phyloP scores from a whole-genome alignment of 2,797 vertebrate species.

The Labeo calbasu region DNA sequence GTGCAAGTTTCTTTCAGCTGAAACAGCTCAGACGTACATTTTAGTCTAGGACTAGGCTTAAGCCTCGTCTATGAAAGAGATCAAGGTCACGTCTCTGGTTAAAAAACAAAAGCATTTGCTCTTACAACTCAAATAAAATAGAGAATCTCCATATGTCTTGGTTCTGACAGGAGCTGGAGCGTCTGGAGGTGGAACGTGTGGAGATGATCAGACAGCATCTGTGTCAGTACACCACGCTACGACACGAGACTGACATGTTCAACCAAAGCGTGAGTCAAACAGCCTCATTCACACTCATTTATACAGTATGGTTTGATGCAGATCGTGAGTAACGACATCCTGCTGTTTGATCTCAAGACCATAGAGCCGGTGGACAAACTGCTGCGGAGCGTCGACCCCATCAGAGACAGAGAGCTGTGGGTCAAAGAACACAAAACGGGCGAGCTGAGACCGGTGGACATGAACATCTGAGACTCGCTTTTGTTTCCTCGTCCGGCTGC shows the following conservation, averaged over 20 bases:
- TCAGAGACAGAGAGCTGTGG: constrained; percentile 94
- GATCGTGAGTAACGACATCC: not conserved
- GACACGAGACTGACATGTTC: constrained; percentile 99
- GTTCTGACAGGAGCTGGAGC: constrained; percentile 88
- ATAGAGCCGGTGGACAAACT: constrained; percentile 97
- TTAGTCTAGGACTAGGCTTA: no score
- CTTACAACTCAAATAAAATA: not conserved
- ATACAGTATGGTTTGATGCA: no score
- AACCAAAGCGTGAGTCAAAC: constrained; percentile 95
- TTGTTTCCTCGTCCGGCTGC: not conserved
- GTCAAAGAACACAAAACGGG: constrained; percentile 95
- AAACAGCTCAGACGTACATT: no score
- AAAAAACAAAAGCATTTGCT: not conserved
- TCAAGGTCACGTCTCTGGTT: not conserved
- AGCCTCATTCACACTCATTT: not conserved
- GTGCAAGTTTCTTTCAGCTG: no score
- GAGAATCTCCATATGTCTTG: not conserved
- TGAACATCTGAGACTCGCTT: constrained; percentile 86
- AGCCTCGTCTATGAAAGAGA: no score
- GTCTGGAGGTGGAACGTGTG: constrained; percentile 93
- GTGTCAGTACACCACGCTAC: constrained; percentile 94
- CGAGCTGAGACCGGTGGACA: constrained; percentile 90
- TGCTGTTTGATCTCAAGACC: constrained; percentile 79
- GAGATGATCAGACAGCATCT: constrained; percentile 96
- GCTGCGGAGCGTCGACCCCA: constrained; percentile 91